Conservation (phyloP, 2,113 vertebrate genomes). For the Microtus pennsylvanicus region DNA sequence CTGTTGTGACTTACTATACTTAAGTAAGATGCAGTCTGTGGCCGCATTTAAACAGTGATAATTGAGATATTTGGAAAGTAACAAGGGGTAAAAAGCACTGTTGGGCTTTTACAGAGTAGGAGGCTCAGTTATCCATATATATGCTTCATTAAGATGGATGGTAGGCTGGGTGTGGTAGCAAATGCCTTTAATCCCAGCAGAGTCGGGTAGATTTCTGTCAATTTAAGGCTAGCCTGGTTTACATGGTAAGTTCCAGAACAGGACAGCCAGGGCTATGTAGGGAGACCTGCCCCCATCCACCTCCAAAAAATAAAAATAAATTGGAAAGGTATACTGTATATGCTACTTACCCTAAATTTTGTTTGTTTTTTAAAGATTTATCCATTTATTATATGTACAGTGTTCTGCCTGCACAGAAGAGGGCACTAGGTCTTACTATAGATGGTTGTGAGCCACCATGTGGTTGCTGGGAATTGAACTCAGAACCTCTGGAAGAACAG, state of each 20-base stretch:
- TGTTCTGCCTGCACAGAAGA: no score
- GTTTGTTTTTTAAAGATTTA: not conserved
- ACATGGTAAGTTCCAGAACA: not conserved
- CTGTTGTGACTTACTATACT: not conserved
- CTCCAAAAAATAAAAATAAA: not conserved
- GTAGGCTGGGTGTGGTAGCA: not conserved
- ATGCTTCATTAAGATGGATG: not conserved
- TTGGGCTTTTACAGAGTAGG: not conserved
- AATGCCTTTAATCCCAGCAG: not conserved
- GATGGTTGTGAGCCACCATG: no score
- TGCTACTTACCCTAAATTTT: not conserved
- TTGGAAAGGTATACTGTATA: not conserved
- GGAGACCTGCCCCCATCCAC: not conserved
- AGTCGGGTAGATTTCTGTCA: not conserved
- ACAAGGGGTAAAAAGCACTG: not conserved
- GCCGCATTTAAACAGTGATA: no score
- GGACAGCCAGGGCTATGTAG: not conserved
- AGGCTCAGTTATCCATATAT: no score
- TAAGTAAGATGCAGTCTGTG: not conserved
- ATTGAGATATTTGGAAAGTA: not conserved
- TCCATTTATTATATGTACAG: no score
- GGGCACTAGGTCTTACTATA: no score
- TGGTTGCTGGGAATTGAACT: no score
- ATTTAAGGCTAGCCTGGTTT: not conserved
- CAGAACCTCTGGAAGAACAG: no score